Percentiles rank a stretch among this genome's conserved stretches.
Evolutionary conservation across 2,888 invertebrate genomes (phyloP).

Genomic region (Hololepta plana): DNA sequence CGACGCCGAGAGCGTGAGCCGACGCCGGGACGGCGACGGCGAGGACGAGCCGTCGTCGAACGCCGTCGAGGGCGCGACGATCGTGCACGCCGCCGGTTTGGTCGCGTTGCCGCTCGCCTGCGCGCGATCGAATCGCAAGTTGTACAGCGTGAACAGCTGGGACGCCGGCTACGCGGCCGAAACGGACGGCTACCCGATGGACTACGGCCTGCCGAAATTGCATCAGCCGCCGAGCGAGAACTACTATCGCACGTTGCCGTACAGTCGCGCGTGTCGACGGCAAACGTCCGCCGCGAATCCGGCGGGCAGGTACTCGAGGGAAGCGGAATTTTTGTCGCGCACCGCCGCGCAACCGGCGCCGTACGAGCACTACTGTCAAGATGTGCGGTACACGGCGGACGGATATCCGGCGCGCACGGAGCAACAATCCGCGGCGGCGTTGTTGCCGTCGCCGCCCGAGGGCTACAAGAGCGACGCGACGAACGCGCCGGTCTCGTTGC

Average conservation of each 20-base stretch:
- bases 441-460: constrained; percentile 13
- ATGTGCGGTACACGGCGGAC: constrained; percentile 60
- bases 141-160: constrained; percentile 11
- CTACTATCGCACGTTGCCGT: constrained; percentile 62
- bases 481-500: not conserved
- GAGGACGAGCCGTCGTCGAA: constrained; percentile 13
- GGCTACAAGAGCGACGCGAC: constrained; percentile 14
- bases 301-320: constrained; percentile 36
- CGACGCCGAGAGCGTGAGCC: constrained; percentile 45
- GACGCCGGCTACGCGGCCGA: constrained; percentile 45
- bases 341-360: constrained; percentile 22
- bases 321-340: constrained; percentile 37
- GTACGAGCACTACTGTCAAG: constrained; percentile 35
- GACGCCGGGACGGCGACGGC: constrained; percentile 24
- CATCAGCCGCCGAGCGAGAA: constrained; percentile 35
- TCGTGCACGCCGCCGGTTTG: too few relatives aligned
- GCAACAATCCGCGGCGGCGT: constrained; percentile 19
- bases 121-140: constrained; percentile 7
- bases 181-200: constrained; percentile 54
- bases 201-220: constrained; percentile 59
- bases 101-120: too few relatives aligned
- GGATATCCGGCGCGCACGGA: constrained; percentile 48
- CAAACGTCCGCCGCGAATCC: constrained; percentile 33
- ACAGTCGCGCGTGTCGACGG: constrained; percentile 40
- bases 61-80: constrained; percentile 18